A percentile compares a stretch with the other conserved stretches of the same genome.
These are phyloP conservation scores for Oopsacas minuta DNA, from an alignment of 37 sponge, comb jelly and placozoan genomes.

Conservation along the genomic window DNA sequence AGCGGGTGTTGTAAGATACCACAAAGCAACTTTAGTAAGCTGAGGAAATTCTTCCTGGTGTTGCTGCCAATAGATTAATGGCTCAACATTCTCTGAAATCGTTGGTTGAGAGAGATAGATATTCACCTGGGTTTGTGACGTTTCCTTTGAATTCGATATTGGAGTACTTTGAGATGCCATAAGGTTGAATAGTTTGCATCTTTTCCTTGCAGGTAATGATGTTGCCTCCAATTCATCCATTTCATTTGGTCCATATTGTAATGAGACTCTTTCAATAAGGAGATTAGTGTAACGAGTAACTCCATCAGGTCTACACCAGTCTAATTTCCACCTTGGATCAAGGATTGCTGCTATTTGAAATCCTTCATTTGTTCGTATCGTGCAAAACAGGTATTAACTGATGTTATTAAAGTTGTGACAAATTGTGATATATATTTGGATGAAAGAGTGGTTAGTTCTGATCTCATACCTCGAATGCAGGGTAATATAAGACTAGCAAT, in stretches of 20 bases:
- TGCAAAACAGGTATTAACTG: slow-evolving; percentile 16
- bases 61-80: slow-evolving; percentile 18
- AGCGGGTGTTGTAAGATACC: too few species aligned
- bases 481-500: not conserved
- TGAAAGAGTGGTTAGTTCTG: slow-evolving; percentile 17
- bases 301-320: slow-evolving; percentile 8
- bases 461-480: not conserved
- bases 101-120: not conserved
- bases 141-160: slow-evolving; percentile 4
- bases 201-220: not conserved
- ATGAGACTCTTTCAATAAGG: slow-evolving; percentile 1
- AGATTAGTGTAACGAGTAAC: slow-evolving; percentile 16
- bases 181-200: slow-evolving; percentile 5
- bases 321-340: slow-evolving; percentile 16
- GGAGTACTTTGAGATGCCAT: slow-evolving; percentile 17
- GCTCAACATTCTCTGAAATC: not conserved
- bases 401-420: not conserved
- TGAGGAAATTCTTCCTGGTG: not conserved
- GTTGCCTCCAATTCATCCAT: slow-evolving; percentile 13
- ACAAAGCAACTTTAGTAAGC: too few species aligned
- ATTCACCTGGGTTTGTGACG: not conserved
- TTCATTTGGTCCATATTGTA: not conserved
- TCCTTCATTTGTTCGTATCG: not conserved
- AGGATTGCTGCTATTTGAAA: slow-evolving; percentile 7
- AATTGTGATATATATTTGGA: not conserved